Evolutionary conservation across 2,113 vertebrate genomes (phyloP).

Genomic region (Cebidichthys violaceus): DNA sequence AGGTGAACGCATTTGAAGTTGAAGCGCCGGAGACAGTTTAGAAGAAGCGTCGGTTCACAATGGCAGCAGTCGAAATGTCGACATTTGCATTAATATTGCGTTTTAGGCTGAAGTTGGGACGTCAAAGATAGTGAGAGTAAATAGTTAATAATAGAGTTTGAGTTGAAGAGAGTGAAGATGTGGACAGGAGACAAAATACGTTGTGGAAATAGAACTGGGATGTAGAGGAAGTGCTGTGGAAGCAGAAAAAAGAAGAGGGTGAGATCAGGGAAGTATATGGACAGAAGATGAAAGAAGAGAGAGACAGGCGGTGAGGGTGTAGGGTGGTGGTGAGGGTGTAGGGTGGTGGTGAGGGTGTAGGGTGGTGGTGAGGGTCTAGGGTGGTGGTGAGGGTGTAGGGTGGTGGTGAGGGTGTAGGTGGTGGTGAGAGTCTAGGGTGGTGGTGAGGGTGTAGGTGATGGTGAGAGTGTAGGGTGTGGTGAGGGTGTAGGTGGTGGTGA

Average conservation of each 20-base stretch:
- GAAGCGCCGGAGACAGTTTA: background rate
- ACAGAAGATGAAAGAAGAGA: slow-evolving; percentile 6
- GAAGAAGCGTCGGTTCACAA: background rate
- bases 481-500: too few species aligned
- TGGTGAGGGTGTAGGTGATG: too few species aligned
- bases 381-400: too few species aligned
- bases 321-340: too few species aligned
- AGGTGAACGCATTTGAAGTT: background rate
- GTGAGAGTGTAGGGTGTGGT: too few species aligned
- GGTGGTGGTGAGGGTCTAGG: too few species aligned
- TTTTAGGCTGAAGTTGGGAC: background rate
- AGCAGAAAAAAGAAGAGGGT: background rate
- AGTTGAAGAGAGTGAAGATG: too few species aligned
- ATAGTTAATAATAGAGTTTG: too few species aligned
- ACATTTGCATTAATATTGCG: background rate
- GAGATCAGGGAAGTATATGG: background rate
- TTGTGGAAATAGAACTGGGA: background rate
- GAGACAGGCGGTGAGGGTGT: slow-evolving; percentile 3
- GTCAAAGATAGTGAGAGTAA: background rate
- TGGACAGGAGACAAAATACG: background rate
- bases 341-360: too few species aligned
- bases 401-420: too few species aligned
- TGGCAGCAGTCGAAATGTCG: background rate
- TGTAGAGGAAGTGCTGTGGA: background rate
- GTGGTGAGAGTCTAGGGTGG: too few species aligned